phyloP scores from a whole-genome alignment of 2,113 vertebrate species.

The Helogale parvula region DNA sequence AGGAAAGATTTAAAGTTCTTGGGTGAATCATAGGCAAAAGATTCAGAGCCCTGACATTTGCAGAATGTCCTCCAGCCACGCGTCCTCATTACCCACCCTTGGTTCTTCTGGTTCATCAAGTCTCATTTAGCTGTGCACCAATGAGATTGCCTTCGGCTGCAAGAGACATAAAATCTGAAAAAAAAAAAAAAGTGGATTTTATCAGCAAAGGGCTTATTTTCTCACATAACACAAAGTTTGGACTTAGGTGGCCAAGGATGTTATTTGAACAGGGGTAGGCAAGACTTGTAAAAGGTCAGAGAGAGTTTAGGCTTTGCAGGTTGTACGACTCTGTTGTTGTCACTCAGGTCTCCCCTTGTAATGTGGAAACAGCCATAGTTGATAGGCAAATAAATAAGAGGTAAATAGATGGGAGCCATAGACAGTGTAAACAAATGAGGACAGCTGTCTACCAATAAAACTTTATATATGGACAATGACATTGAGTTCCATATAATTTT shows the following conservation, averaged over 20 bases:
- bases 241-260: not conserved
- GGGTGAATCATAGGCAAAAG: not conserved
- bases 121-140: not conserved
- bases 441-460: not conserved
- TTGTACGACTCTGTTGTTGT: accelerated
- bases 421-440: not conserved
- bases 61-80: not conserved
- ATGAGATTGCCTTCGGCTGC: not conserved
- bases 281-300: not conserved
- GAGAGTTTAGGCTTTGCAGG: not conserved
- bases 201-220: not conserved
- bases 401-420: not conserved
- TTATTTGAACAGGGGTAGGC: not conserved
- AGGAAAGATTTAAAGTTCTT: not conserved
- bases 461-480: not conserved
- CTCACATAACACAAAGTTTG: not conserved
- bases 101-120: not conserved
- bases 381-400: not conserved
- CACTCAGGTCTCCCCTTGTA: not conserved
- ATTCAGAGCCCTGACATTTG: not conserved
- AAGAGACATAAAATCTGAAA: not conserved
- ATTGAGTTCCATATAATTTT: not conserved
- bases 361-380: not conserved
- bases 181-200: not conserved
- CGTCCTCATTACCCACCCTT: not conserved